Conservation (phyloP, 2,797 vertebrate genomes). For the Meda fulgida region DNA sequence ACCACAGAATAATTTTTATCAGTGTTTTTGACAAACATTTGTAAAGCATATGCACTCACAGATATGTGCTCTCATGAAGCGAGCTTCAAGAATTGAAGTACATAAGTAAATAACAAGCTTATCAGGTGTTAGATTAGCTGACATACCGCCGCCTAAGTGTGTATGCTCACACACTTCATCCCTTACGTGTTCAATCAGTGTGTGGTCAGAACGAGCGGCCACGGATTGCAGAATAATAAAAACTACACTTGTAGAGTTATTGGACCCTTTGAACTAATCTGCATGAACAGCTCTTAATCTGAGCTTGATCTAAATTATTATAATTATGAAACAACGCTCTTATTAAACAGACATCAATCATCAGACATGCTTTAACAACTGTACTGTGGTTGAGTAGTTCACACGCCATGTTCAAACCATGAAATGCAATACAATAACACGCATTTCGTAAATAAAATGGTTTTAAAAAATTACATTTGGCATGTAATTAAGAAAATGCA, state of each 20-base stretch:
- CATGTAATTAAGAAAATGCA: not conserved
- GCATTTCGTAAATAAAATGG: not conserved
- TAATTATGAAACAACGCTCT: not conserved
- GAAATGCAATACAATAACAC: not conserved
- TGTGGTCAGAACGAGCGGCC: not conserved
- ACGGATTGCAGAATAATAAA: not conserved
- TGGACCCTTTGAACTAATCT: not conserved
- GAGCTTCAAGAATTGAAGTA: not conserved
- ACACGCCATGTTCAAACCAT: not conserved
- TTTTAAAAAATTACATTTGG: not conserved
- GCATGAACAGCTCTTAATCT: not conserved
- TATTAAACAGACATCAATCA: not conserved
- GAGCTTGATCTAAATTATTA: not conserved
- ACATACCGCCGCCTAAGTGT: not conserved
- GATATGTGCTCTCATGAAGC: not conserved
- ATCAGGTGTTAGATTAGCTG: slow-evolving; percentile 14
- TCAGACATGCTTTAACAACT: not conserved
- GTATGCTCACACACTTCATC: not conserved
- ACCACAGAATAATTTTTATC: too few relatives aligned
- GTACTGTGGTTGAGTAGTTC: not conserved
- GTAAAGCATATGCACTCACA: too few relatives aligned
- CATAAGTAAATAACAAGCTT: not conserved
- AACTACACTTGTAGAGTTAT: not conserved
- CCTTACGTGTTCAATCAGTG: not conserved
- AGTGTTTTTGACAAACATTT: too few relatives aligned